Evolutionary conservation across 2,888 invertebrate genomes (phyloP).

Genomic region (Trichogramma evanescens): DNA sequence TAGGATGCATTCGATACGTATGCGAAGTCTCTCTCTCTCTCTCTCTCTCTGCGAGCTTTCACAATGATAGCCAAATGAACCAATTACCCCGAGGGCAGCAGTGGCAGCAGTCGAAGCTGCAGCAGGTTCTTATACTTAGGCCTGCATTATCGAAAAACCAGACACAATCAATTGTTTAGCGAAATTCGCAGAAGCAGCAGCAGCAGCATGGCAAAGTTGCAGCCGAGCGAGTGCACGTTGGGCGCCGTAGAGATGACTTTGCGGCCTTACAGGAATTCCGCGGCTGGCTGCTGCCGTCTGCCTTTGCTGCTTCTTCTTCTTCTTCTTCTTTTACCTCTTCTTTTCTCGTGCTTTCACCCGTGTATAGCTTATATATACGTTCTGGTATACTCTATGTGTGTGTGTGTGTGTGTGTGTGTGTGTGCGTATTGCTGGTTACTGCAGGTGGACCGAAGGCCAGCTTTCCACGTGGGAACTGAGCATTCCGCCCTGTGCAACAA

Average conservation of each 20-base stretch:
- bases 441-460: slow-evolving; percentile 30
- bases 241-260: slow-evolving; percentile 3
- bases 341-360: background rate
- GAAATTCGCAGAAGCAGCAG: slow-evolving; percentile 26
- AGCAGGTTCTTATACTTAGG: slow-evolving; percentile 1
- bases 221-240: background rate
- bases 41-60: background rate
- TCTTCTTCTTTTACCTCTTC: background rate
- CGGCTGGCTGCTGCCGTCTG: background rate
- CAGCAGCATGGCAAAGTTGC: slow-evolving; percentile 9
- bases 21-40: background rate
- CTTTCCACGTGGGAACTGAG: slow-evolving; percentile 26
- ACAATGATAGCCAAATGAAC: slow-evolving; percentile 23
- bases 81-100: slow-evolving; percentile 24
- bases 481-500: slow-evolving; percentile 14
- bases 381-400: too few species aligned
- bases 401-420: background rate
- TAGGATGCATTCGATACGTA: background rate
- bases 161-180: background rate
- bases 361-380: slow-evolving; percentile 1
- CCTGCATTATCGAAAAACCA: too few species aligned
- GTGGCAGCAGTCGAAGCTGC: slow-evolving; percentile 18
- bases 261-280: slow-evolving; percentile 16
- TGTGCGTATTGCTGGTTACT: slow-evolving; percentile 16
- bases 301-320: background rate